Percentiles rank a stretch among this genome's conserved stretches.
Evolutionary conservation across 1,140 invertebrate genomes (phyloP).

Genomic region (Drosophila santomea): DNA sequence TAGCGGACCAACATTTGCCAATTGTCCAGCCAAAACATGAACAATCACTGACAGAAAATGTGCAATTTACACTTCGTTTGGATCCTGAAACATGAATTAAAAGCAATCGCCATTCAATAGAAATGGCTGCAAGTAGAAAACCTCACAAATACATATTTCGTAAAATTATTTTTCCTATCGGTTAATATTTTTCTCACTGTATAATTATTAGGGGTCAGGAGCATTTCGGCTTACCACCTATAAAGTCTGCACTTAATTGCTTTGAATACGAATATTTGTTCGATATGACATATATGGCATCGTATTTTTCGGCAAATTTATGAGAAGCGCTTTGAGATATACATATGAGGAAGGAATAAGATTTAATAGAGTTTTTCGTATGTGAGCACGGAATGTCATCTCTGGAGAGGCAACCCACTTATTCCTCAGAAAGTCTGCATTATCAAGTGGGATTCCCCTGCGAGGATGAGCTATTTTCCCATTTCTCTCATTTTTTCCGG

Average conservation of each 20-base stretch:
- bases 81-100: no score
- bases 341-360: neutral
- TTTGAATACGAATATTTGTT: slow-evolving; percentile 31
- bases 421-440: neutral
- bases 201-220: neutral
- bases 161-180: no score
- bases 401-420: slow-evolving; percentile 2
- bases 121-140: no score
- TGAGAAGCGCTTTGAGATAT: slow-evolving; percentile 6
- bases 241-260: slow-evolving; percentile 64
- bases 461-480: neutral
- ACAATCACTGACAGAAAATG: slow-evolving; percentile 1
- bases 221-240: slow-evolving; percentile 34
- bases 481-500: neutral
- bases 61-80: neutral
- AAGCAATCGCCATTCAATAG: no score
- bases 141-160: no score
- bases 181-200: neutral
- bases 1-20: slow-evolving; percentile 28
- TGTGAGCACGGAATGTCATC: neutral
- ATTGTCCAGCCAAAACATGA: slow-evolving; percentile 32
- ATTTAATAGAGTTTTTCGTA: slow-evolving; percentile 20
- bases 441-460: slow-evolving; percentile 4
- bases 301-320: slow-evolving; percentile 30
- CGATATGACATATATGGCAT: slow-evolving; percentile 12